Percentiles rank a stretch among this genome's conserved stretches.
Evolutionary conservation across 2,113 vertebrate species (phyloP).

Genomic region (Cranoglanis bouderius): DNA sequence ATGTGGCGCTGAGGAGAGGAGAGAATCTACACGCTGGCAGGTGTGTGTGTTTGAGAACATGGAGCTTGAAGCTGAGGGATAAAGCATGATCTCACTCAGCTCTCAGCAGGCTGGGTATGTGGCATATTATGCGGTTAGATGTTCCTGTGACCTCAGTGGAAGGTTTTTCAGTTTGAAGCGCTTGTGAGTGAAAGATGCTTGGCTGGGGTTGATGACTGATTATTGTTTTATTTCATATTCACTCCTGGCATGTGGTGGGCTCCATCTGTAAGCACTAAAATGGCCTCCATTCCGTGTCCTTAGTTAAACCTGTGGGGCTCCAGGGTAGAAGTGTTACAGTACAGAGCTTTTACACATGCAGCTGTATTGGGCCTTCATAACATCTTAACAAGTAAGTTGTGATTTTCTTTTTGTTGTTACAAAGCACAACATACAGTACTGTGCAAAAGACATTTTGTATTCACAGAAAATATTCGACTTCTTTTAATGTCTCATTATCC

Average conservation of each 20-base stretch:
- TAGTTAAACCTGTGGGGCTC: conserved; percentile 44
- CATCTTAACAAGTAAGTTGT: neutral
- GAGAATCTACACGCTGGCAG: conserved; percentile 52
- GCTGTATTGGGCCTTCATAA: neutral
- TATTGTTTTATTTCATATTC: conserved; percentile 54
- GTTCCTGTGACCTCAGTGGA: conserved; percentile 43
- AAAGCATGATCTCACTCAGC: conserved; percentile 52
- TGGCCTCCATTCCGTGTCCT: conserved; percentile 41
- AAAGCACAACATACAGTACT: neutral
- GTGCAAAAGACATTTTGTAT: too few species aligned
- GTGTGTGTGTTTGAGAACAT: conserved; percentile 37
- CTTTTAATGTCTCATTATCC: neutral
- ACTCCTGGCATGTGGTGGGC: conserved; percentile 43
- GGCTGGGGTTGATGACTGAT: conserved; percentile 44
- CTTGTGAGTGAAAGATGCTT: conserved; percentile 28
- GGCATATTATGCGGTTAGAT: conserved; percentile 47
- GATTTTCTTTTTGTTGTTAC: neutral
- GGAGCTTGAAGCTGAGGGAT: conserved; percentile 29
- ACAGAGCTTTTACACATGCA: conserved; percentile 2
- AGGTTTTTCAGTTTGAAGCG: conserved; percentile 43
- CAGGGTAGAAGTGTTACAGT: neutral
- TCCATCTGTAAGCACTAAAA: conserved; percentile 53
- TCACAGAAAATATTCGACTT: neutral
- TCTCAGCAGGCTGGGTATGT: conserved; percentile 48
- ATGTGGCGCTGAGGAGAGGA: conserved; percentile 29